These are phyloP conservation scores for Biston betularia DNA, from an alignment of 2,888 invertebrate genomes.

Conservation along the genomic window DNA sequence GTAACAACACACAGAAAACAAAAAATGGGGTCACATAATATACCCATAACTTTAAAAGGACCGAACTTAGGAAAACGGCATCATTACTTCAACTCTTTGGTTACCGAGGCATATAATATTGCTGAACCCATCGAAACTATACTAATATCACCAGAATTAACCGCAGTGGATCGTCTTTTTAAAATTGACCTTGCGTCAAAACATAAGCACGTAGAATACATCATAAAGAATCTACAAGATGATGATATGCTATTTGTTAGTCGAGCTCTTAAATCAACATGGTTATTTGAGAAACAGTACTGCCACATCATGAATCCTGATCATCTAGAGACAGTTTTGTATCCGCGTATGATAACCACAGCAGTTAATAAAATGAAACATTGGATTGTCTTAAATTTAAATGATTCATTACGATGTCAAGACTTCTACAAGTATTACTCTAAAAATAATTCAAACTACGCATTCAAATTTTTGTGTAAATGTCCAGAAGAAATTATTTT, in stretches of 20 bases:
- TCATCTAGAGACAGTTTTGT: conserved; percentile 43
- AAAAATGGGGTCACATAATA: conserved; percentile 20
- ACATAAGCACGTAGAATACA: conserved; percentile 37
- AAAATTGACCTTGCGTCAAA: conserved; percentile 47
- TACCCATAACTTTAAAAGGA: conserved; percentile 34
- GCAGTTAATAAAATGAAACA: conserved; percentile 46
- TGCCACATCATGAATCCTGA: conserved; percentile 42
- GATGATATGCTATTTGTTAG: conserved; percentile 48
- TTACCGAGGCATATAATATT: conserved; percentile 29
- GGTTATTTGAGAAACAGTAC: conserved; percentile 43
- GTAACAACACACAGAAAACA: neutral
- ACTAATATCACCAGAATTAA: conserved; percentile 28
- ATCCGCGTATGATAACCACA: conserved; percentile 45
- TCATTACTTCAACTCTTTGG: conserved; percentile 43
- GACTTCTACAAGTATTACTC: conserved; percentile 65
- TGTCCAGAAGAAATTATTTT: conserved; percentile 59
- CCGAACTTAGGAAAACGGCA: conserved; percentile 52
- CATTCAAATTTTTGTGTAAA: conserved; percentile 60
- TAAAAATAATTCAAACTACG: conserved; percentile 49
- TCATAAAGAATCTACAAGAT: conserved; percentile 39
- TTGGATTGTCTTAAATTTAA: conserved; percentile 44
- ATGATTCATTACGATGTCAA: conserved; percentile 55
- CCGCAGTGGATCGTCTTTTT: conserved; percentile 45
- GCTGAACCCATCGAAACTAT: conserved; percentile 27
- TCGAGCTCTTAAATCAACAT: conserved; percentile 45